Evolutionary conservation across 2,888 invertebrate genomes (phyloP).

Genomic region (Hartigia nigra): DNA sequence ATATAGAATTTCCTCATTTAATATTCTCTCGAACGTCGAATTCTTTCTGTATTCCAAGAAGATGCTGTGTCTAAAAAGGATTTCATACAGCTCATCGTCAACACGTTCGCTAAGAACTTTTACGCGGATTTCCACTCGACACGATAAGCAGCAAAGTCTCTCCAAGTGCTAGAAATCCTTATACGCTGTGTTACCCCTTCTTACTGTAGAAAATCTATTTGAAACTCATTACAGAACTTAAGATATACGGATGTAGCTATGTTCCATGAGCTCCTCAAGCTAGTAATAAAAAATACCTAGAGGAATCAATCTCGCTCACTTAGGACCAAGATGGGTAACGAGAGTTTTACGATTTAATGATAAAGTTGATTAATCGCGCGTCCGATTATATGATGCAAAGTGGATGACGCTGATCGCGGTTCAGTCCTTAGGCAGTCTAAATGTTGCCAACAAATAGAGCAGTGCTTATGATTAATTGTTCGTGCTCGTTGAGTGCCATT

Average conservation of each 20-base stretch:
- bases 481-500: background rate
- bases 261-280: background rate
- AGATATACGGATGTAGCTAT: background rate
- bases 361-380: background rate
- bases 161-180: background rate
- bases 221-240: background rate
- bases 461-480: background rate
- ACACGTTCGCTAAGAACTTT: background rate
- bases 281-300: background rate
- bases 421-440: background rate
- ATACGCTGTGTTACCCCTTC: background rate
- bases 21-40: background rate
- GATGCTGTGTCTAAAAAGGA: background rate
- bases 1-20: background rate
- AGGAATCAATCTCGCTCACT: background rate
- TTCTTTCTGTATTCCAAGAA: background rate
- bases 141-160: background rate
- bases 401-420: background rate
- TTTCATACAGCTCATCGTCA: background rate
- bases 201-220: background rate
- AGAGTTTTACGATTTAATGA: background rate
- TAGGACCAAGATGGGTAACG: background rate
- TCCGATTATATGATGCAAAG: background rate
- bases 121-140: background rate
- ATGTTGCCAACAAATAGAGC: background rate